Percentiles rank a stretch among this genome's conserved stretches.
Conservation (phyloP, 1,140 invertebrate species). For the Macrobrachium rosenbergii region DNA sequence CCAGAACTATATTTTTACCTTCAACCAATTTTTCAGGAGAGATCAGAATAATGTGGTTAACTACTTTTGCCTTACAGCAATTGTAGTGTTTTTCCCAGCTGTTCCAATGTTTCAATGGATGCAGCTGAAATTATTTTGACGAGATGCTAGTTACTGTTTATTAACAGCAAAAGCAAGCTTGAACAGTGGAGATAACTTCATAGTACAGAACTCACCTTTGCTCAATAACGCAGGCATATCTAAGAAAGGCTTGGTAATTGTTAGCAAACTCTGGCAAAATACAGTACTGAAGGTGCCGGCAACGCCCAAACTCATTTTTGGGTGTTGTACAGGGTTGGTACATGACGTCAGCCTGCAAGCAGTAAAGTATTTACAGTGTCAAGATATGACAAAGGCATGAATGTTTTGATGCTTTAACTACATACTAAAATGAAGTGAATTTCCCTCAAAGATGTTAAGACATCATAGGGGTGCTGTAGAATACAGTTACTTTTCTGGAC, state of each 20-base stretch:
- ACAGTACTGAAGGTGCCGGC: conserved; percentile 9
- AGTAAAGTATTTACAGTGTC: neutral
- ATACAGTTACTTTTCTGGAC: no score
- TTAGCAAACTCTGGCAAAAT: conserved; percentile 26
- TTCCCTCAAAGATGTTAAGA: neutral
- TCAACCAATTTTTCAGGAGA: no score
- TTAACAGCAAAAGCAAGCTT: neutral
- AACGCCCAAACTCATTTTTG: neutral
- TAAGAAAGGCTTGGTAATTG: conserved; percentile 4
- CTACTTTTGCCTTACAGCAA: no score
- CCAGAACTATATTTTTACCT: no score
- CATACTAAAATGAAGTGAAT: neutral
- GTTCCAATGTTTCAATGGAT: no score
- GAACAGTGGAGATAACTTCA: neutral
- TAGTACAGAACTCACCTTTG: neutral
- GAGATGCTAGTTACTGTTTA: neutral
- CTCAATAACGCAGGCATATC: neutral
- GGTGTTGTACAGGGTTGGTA: conserved; percentile 6
- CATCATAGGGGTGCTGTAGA: no score
- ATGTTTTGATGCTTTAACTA: neutral
- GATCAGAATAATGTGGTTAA: no score
- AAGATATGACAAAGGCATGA: neutral
- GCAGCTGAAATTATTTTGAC: no score
- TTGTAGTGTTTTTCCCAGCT: no score
- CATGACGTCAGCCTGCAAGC: neutral